These are phyloP conservation scores for Camponotus floridanus DNA, from an alignment of 1,140 invertebrate genomes.

Conservation along the genomic window DNA sequence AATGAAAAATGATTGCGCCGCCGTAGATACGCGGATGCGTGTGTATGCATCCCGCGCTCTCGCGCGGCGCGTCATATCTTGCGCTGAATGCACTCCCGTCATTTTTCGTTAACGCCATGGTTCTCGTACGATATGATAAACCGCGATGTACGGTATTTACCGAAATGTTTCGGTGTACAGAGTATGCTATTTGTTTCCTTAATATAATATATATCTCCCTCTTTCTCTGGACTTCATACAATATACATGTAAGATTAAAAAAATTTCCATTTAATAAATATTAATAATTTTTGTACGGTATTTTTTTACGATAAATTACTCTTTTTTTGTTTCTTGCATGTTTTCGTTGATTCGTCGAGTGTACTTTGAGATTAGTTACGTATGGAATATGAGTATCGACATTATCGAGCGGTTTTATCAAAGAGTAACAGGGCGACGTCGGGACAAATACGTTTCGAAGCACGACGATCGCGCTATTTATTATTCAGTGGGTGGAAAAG, in stretches of 20 bases:
- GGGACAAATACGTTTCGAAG: conserved; percentile 75
- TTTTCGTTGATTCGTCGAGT: conserved; percentile 12
- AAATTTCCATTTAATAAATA: conserved; percentile 16
- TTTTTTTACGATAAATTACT: not conserved
- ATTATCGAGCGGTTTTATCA: conserved; percentile 72
- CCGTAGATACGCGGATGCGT: conserved; percentile 36
- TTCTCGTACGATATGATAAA: conserved; percentile 24
- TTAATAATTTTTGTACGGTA: not conserved
- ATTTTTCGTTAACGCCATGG: conserved; percentile 34
- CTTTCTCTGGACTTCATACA: not conserved
- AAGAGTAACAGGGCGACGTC: conserved; percentile 64
- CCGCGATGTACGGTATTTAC: conserved; percentile 14
- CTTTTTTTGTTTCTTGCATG: not conserved
- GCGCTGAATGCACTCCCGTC: conserved; percentile 27
- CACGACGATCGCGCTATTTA: conserved; percentile 73
- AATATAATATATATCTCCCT: not conserved
- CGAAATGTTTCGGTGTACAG: not conserved
- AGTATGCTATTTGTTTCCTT: not conserved
- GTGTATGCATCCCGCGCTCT: not conserved
- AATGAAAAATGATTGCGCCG: conserved; percentile 57
- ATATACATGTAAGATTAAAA: not conserved
- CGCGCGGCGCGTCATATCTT: conserved; percentile 25
- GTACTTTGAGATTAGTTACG: conserved; percentile 53
- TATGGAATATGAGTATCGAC: conserved; percentile 72
- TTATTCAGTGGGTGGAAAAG: conserved; percentile 73